Conservation (phyloP, 2,113 vertebrate species). For the Neogale vison region DNA sequence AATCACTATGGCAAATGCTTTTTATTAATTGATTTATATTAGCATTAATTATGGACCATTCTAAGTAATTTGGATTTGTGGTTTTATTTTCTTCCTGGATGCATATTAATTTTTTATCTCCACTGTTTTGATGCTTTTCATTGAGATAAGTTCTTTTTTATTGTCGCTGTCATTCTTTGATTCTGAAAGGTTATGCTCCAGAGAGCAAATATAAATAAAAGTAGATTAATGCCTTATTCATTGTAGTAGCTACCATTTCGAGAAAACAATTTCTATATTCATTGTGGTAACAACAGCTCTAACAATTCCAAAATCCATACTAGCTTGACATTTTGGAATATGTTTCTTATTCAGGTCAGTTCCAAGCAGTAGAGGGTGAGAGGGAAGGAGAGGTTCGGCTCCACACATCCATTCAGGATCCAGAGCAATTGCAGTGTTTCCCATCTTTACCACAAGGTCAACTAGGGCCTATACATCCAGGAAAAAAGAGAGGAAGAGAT, state of each 20-base stretch:
- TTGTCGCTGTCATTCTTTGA: neutral
- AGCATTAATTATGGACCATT: neutral
- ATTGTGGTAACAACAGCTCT: neutral
- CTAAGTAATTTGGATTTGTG: neutral
- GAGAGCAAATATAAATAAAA: neutral
- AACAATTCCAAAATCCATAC: neutral
- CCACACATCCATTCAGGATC: neutral
- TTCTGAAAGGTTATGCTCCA: neutral
- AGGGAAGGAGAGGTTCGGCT: neutral
- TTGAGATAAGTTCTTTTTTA: neutral
- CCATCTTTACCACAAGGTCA: neutral
- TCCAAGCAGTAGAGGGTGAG: neutral
- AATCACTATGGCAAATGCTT: neutral
- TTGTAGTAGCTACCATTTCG: neutral
- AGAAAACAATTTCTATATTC: neutral
- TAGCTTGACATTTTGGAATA: neutral
- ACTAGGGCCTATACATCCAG: neutral
- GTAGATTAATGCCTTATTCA: neutral
- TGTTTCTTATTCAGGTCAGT: neutral
- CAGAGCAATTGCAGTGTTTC: neutral
- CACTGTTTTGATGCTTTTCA: neutral
- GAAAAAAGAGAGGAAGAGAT: neutral
- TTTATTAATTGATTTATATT: neutral
- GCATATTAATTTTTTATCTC: neutral
- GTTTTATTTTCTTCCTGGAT: neutral